These are phyloP conservation scores for Brachystomella parvula DNA, from an alignment of 1,140 invertebrate species.

Conservation along the genomic window DNA sequence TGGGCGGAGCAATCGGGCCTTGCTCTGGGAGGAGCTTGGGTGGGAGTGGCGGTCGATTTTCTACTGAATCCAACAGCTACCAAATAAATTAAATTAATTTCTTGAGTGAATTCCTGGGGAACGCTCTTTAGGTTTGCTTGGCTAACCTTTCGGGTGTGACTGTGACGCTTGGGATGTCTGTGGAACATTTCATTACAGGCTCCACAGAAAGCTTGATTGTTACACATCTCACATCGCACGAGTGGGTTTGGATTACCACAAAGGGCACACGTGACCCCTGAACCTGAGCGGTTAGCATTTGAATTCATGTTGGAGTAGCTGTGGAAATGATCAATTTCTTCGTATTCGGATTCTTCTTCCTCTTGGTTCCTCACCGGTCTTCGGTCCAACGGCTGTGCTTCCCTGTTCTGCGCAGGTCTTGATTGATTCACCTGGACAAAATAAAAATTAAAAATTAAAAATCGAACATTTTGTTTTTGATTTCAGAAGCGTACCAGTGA, in stretches of 20 bases:
- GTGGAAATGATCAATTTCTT: conserved; percentile 37
- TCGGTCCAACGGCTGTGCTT: conserved; percentile 12
- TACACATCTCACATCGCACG: conserved; percentile 42
- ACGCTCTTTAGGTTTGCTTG: too few species aligned
- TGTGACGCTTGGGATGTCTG: conserved; percentile 74
- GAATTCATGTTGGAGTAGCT: conserved; percentile 30
- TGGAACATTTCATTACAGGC: conserved; percentile 91
- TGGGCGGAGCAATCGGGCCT: conserved; percentile 72
- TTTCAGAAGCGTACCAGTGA: conserved; percentile 23
- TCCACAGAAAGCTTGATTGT: conserved; percentile 41
- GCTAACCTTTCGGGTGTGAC: conserved; percentile 63
- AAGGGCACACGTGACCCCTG: conserved; percentile 23
- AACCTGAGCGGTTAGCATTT: conserved; percentile 7
- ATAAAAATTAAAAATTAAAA: background rate
- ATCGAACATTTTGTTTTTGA: background rate
- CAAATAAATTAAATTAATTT: background rate
- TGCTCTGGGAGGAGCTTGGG: conserved; percentile 51
- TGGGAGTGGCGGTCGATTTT: conserved; percentile 62
- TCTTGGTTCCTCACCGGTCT: background rate
- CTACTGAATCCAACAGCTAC: conserved; percentile 36
- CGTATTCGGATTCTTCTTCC: conserved; percentile 35
- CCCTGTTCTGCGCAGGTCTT: conserved; percentile 21
- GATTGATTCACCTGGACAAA: conserved; percentile 3
- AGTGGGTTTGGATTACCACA: conserved; percentile 33
- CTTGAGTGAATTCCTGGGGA: background rate